Conservation (phyloP, 1,140 invertebrate genomes). For the Thalassaphorura encarpata region DNA sequence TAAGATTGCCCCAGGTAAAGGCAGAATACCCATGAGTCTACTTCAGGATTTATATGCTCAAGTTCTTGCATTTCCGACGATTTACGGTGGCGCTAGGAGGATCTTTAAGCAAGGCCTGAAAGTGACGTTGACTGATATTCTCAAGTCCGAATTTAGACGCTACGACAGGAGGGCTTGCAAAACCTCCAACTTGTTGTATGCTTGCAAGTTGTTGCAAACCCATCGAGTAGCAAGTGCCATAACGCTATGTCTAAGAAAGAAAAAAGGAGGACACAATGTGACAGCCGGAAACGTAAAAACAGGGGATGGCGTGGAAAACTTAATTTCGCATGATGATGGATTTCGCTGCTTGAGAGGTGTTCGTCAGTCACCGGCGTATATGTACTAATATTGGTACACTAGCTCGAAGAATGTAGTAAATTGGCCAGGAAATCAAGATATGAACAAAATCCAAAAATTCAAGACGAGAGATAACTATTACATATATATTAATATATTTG, state of each 20-base stretch:
- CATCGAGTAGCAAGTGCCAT: slow-evolving; percentile 8
- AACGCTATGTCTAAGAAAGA: slow-evolving; percentile 18
- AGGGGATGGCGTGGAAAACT: background rate
- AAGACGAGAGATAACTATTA: no score
- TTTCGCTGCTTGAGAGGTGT: slow-evolving; percentile 31
- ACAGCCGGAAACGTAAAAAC: slow-evolving; percentile 2
- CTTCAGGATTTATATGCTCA: slow-evolving; percentile 17
- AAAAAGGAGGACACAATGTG: slow-evolving; percentile 17
- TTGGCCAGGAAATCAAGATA: no score
- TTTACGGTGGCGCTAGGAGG: background rate
- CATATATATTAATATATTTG: no score
- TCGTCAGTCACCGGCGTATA: slow-evolving; percentile 32
- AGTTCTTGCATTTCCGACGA: background rate
- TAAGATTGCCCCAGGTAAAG: background rate
- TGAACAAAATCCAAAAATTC: no score
- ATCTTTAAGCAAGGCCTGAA: background rate
- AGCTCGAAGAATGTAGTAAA: no score
- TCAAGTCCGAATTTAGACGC: slow-evolving; percentile 1
- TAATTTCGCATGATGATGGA: slow-evolving; percentile 13
- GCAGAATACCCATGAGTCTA: background rate
- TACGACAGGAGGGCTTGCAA: background rate
- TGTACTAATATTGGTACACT: no score
- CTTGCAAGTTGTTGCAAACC: slow-evolving; percentile 7
- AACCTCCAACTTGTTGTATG: background rate
- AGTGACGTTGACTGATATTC: background rate